Evolutionary conservation across 2,888 invertebrate species (phyloP), one percentile per base, ranked within the genome.

Genomic region (Epirrhoe tristata): DNA sequence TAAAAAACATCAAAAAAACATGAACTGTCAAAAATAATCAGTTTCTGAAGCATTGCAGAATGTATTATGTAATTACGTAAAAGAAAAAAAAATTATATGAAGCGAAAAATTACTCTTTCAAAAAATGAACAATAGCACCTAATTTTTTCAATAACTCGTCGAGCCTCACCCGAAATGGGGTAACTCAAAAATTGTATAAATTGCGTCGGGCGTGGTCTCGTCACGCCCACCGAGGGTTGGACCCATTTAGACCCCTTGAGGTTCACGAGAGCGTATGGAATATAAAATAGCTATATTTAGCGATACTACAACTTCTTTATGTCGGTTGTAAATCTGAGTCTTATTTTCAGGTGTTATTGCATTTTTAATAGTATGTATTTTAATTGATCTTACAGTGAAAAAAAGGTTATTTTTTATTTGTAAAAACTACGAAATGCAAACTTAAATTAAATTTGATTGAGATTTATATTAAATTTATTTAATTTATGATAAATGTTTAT

Each of bases 141-240:
- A 58, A 43, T 56, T 69, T 62, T 69, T 64, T 66, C 62, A 68
- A 63, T 71, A 69, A 65, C 68, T 74, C 66, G 72, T 59, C 73
- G 69, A 64, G 74, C 76, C 67, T 36, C 60, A 58, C 55, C 59
- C 71, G 67, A 71, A 72, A 72, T 73, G 72, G 78, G 75, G 79
- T 79, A 75, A 76, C 69, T 72, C 74, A 71, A 72, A 77, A 78
- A 73, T 56, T 74, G 75, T 74, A 81, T 81, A 79, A 78, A 79
- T 74, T 70, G 72, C 66, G 75, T 31, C 74, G 72, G 83, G 82
- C 82, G 82, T 80, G 80, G 74, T 71, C 43, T 5, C 53, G 62
- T 56, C 52, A 62, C 66, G 63, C 67, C 77, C 82, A 76, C 62
- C 14, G 48, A 51, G 68, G 71, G 71, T 63, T 54, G 59, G 54